Evolutionary conservation across 2,797 vertebrate species (phyloP).

Genomic region (Luscinia luscinia): DNA sequence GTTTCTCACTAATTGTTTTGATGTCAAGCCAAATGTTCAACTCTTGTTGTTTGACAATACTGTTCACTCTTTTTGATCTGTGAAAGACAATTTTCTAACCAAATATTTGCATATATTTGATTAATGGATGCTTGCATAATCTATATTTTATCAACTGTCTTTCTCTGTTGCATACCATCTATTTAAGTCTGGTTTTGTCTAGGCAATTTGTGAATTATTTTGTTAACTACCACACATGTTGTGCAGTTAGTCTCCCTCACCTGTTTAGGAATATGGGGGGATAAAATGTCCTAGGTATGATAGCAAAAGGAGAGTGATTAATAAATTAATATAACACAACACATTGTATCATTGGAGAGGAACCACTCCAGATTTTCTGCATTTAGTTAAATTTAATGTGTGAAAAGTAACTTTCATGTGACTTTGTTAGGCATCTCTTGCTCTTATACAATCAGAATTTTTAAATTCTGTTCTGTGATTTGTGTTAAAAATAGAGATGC

Average conservation of each 20-base stretch:
- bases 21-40: neutral
- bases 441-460: neutral
- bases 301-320: neutral
- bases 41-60: neutral
- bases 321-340: neutral
- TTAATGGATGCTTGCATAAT: neutral
- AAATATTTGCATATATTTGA: slow-evolving; percentile 12
- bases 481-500: neutral
- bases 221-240: neutral
- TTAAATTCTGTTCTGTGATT: neutral
- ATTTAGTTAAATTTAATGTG: neutral
- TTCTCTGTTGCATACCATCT: neutral
- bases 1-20: neutral
- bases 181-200: neutral
- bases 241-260: neutral
- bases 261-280: neutral
- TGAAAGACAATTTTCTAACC: neutral
- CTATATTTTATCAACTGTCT: neutral
- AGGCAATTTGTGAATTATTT: neutral
- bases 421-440: neutral
- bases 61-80: neutral
- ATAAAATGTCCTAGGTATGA: neutral
- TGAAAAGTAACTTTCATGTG: neutral
- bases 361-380: neutral
- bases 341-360: neutral